Evolutionary conservation across 64 coral and sea anemone genomes (phyloP).

Genomic region (Orbicella faveolata): DNA sequence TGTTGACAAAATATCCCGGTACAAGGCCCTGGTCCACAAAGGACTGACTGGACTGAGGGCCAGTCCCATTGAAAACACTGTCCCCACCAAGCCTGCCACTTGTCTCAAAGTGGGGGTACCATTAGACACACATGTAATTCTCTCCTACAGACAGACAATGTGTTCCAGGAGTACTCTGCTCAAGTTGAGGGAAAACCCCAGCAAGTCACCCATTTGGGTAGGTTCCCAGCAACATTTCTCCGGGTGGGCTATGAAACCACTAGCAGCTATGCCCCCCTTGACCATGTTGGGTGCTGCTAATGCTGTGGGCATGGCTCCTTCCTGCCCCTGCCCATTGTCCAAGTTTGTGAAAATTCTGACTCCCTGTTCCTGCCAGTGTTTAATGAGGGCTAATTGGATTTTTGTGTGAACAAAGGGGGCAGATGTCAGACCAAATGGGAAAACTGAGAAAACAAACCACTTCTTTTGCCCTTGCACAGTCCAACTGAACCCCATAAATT

Average conservation of each 20-base stretch:
- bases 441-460: background rate
- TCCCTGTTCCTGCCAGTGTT: conserved; percentile 35
- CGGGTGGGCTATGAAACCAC: too few relatives aligned
- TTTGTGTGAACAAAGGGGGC: conserved; percentile 24
- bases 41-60: too few relatives aligned
- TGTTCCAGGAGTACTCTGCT: too few relatives aligned
- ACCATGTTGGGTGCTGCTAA: conserved; percentile 15
- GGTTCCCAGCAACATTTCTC: too few relatives aligned
- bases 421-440: background rate
- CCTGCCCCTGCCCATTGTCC: conserved; percentile 34
- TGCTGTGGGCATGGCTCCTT: conserved; percentile 22
- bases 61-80: too few relatives aligned
- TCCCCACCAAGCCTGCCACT: too few relatives aligned
- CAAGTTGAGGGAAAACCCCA: background rate
- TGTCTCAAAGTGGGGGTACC: too few relatives aligned
- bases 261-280: background rate
- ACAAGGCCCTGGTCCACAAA: too few relatives aligned
- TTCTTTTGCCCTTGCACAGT: background rate
- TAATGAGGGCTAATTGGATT: conserved; percentile 18
- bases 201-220: too few relatives aligned
- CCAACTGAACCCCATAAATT: background rate
- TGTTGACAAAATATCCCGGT: too few relatives aligned
- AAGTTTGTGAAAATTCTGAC: conserved; percentile 46
- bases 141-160: too few relatives aligned
- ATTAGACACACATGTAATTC: too few relatives aligned